phyloP scores from a whole-genome alignment of 2,797 vertebrate species.

The Spinus pinus region DNA sequence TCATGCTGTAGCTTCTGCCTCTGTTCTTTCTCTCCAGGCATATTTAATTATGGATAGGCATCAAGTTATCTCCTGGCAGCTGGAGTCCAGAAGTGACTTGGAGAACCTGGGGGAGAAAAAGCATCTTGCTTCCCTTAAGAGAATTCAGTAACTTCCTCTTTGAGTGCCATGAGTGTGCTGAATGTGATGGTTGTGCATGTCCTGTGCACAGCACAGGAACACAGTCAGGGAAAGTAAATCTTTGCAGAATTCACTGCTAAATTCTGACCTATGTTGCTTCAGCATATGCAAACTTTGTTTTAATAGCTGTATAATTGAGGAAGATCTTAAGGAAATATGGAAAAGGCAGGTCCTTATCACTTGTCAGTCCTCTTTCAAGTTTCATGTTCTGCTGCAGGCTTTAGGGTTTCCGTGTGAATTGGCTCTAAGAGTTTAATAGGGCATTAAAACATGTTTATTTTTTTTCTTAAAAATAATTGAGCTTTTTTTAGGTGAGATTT shows the following conservation, averaged over 20 bases:
- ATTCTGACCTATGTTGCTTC: background rate
- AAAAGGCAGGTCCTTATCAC: background rate
- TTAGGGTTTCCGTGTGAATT: background rate
- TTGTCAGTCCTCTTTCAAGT: background rate
- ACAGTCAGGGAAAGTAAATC: background rate
- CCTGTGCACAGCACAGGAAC: background rate
- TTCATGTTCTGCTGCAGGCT: background rate
- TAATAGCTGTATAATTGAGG: background rate
- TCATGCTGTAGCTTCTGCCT: background rate
- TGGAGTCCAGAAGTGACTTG: background rate
- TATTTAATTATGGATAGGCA: background rate
- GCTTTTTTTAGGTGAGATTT: background rate
- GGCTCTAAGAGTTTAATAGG: background rate
- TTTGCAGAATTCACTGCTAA: background rate
- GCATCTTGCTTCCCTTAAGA: background rate
- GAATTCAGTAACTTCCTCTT: background rate
- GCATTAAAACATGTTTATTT: background rate
- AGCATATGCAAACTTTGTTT: background rate
- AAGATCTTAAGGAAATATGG: background rate
- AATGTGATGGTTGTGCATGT: background rate
- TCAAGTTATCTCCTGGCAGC: background rate
- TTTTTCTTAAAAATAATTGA: background rate
- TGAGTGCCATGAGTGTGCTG: background rate
- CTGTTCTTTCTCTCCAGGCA: background rate
- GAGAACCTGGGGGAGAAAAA: background rate